Evolutionary conservation across 2,113 vertebrate genomes (phyloP).

Genomic region (Dipodomys merriami): DNA sequence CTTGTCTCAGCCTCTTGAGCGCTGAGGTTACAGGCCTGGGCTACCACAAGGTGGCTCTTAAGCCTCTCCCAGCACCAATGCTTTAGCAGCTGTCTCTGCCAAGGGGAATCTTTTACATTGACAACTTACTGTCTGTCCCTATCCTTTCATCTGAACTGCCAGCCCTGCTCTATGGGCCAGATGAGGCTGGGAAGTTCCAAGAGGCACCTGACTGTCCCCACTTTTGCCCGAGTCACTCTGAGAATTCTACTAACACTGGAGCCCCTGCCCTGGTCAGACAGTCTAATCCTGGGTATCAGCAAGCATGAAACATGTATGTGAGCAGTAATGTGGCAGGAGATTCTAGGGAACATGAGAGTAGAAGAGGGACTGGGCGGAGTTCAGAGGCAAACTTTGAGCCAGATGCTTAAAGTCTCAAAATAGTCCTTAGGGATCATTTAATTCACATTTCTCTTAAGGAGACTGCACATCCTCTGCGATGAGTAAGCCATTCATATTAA

Average conservation of each 20-base stretch:
- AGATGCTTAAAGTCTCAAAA: too few relatives aligned
- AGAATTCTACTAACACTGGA: background rate
- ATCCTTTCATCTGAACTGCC: slow-evolving; percentile 1
- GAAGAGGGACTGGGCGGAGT: too few relatives aligned
- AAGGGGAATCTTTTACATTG: background rate
- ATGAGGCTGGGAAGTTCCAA: slow-evolving; percentile 19
- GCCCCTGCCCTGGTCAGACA: background rate
- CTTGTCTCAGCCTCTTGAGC: background rate
- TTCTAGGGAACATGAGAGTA: background rate
- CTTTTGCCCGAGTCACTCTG: slow-evolving; percentile 47
- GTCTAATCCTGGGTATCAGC: background rate
- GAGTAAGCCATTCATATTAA: background rate
- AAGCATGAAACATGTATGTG: background rate
- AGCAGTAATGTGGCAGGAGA: background rate
- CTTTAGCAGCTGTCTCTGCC: background rate
- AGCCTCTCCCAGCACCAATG: too few relatives aligned
- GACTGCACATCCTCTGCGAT: background rate
- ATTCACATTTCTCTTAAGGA: background rate
- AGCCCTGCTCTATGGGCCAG: background rate
- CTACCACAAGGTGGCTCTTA: background rate
- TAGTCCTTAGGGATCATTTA: background rate
- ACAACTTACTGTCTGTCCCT: background rate
- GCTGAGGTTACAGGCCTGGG: background rate
- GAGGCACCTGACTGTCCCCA: slow-evolving; percentile 39
- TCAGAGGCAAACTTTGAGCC: too few relatives aligned